Percentiles rank a stretch among this genome's conserved stretches.
Conservation (phyloP, 2,113 vertebrate genomes). For the Mohoua ochrocephala region DNA sequence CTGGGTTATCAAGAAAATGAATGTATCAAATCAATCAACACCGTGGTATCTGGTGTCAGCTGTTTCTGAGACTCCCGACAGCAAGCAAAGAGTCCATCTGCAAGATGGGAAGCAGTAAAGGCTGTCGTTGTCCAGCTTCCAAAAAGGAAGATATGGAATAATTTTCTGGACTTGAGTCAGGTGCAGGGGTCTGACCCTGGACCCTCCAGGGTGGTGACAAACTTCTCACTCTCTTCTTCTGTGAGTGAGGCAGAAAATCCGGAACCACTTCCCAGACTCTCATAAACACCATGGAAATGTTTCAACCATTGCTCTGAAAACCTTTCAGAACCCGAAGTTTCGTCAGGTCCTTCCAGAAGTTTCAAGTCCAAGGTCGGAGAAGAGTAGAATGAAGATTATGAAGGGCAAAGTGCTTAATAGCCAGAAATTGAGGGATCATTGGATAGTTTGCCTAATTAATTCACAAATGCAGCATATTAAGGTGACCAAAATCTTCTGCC, state of each 20-base stretch:
- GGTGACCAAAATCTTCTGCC: neutral
- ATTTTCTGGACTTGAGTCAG: neutral
- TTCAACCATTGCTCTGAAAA: neutral
- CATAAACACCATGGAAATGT: neutral
- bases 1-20: constrained; percentile 62
- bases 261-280: neutral
- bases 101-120: neutral
- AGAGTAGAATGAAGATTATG: neutral
- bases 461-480: neutral
- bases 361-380: neutral
- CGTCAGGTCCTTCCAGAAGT: neutral
- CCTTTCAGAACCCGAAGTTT: neutral
- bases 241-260: neutral
- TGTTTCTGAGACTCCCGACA: neutral
- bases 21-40: constrained; percentile 54
- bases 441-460: neutral
- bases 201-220: neutral
- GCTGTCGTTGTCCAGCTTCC: neutral
- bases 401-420: neutral
- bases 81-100: neutral
- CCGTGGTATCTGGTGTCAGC: constrained; percentile 45
- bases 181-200: neutral
- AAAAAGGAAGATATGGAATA: neutral
- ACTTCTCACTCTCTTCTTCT: neutral
- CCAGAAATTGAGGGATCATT: neutral